These are phyloP conservation scores for Andrena chrysosceles DNA, from an alignment of 2,888 invertebrate genomes.

Conservation along the genomic window DNA sequence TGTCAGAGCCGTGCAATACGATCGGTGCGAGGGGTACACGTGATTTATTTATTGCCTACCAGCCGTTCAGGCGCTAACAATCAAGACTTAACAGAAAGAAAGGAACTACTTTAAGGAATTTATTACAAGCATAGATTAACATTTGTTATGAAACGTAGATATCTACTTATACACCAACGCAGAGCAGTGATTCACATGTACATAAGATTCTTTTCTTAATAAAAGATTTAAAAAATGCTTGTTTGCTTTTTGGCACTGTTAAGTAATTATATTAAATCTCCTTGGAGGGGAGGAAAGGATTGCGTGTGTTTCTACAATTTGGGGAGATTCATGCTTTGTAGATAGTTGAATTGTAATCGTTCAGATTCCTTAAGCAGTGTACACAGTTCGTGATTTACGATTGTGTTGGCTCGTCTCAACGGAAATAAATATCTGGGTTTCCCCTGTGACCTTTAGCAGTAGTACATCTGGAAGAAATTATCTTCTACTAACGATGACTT, in stretches of 20 bases:
- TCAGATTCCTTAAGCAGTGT: not conserved
- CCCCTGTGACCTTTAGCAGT: slow-evolving; percentile 34
- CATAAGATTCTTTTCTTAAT: slow-evolving; percentile 79
- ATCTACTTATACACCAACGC: slow-evolving; percentile 67
- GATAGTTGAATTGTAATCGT: not conserved
- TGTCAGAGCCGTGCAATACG: slow-evolving; percentile 30
- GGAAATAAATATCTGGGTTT: slow-evolving; percentile 23
- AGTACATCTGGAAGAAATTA: slow-evolving; percentile 19
- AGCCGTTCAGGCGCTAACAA: slow-evolving; percentile 55
- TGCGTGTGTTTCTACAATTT: too few species aligned
- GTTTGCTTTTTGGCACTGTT: not conserved
- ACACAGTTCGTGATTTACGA: not conserved
- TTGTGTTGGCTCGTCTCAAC: not conserved
- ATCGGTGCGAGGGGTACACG: slow-evolving; percentile 16
- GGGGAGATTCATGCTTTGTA: too few species aligned
- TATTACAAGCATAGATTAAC: slow-evolving; percentile 57
- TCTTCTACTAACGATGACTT: not conserved
- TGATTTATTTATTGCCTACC: slow-evolving; percentile 63
- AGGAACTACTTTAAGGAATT: slow-evolving; percentile 63
- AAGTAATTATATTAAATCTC: too few species aligned
- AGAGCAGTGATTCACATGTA: slow-evolving; percentile 72
- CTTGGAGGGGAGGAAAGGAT: too few species aligned
- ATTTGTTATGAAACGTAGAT: slow-evolving; percentile 75
- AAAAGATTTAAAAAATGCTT: slow-evolving; percentile 64
- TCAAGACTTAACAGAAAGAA: slow-evolving; percentile 58